These are phyloP conservation scores for Sus scrofa DNA, from an alignment of 2,113 vertebrate species.

Conservation along the genomic window T2T-Sscrofa CM000813.6:40097001-40097500, in stretches of 20 bases:
- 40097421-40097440: not conserved
- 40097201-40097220: not conserved
- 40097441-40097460: not conserved
- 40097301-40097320: not conserved
- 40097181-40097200: not conserved
- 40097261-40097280: not conserved
- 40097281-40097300: not conserved
- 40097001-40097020: not conserved
- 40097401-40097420: not conserved
- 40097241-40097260: not conserved
- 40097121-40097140: not conserved
- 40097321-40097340: not conserved
- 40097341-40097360: not conserved
- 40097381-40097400: not conserved
- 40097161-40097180: not conserved
- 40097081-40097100: not conserved
- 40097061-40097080: not conserved
- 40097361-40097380: not conserved
- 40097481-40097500: too few species aligned
- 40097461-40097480: too few species aligned
- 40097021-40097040: not conserved
- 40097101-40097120: not conserved
- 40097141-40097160: not conserved
- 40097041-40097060: not conserved
- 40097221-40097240: not conserved